Conservation (phyloP, 2,113 vertebrate genomes). For the Eublepharis macularius region DNA sequence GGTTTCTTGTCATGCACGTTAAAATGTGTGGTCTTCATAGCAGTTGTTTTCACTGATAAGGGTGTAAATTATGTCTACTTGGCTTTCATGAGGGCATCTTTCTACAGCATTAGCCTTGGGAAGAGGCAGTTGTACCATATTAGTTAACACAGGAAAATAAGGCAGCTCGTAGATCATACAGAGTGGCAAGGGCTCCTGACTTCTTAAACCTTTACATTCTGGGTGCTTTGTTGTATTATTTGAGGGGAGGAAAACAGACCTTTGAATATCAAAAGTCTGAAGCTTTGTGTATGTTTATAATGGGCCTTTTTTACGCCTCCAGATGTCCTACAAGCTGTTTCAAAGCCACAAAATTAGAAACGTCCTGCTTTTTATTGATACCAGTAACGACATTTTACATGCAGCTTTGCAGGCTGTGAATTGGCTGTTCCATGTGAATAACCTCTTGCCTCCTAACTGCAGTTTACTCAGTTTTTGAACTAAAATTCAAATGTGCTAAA, state of each 20-base stretch:
- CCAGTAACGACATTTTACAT: background rate
- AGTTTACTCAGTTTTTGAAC: background rate
- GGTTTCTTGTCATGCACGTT: background rate
- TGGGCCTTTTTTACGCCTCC: background rate
- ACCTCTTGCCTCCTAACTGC: background rate
- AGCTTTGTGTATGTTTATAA: background rate
- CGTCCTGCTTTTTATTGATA: background rate
- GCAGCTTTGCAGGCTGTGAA: background rate
- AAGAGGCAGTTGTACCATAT: background rate
- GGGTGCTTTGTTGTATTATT: background rate
- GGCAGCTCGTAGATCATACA: background rate
- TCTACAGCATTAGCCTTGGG: background rate
- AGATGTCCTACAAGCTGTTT: background rate
- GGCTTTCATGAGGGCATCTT: background rate
- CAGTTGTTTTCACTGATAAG: background rate
- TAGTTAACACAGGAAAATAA: conserved; percentile 8
- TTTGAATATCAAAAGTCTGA: background rate
- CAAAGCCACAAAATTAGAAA: background rate
- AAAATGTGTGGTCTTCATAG: background rate
- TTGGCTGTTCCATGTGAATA: background rate
- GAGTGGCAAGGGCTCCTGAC: background rate
- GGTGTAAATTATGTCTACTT: accelerated
- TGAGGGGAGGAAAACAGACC: background rate
- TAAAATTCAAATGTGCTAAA: background rate
- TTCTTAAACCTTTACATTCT: accelerated